These are phyloP conservation scores for Philereme vetulata DNA, from an alignment of 2,888 invertebrate genomes.

Conservation along the genomic window DNA sequence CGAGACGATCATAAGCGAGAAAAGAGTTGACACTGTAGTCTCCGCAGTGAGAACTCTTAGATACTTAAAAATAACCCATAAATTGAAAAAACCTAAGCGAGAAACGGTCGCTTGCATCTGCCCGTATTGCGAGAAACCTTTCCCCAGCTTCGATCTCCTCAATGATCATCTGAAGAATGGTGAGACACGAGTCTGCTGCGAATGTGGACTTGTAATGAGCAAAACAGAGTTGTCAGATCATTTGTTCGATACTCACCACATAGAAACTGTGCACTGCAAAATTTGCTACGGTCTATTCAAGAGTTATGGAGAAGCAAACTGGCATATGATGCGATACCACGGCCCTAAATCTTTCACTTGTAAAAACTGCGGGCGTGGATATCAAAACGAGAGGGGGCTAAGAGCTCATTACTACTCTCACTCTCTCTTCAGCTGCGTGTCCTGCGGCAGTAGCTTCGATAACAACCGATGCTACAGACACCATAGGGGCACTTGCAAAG, in stretches of 20 bases:
- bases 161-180: conserved; percentile 61
- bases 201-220: conserved; percentile 51
- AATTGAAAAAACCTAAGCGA: conserved; percentile 10
- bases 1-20: conserved; percentile 41
- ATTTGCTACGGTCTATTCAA: conserved; percentile 58
- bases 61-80: conserved; percentile 41
- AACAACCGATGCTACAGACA: conserved; percentile 64
- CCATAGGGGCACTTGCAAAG: conserved; percentile 55
- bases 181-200: conserved; percentile 51
- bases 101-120: conserved; percentile 18
- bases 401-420: conserved; percentile 63
- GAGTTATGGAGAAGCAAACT: conserved; percentile 29
- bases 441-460: conserved; percentile 60
- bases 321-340: conserved; percentile 51
- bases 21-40: neutral
- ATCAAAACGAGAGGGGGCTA: conserved; percentile 55
- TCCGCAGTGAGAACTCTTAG: conserved; percentile 5
- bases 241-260: conserved; percentile 47
- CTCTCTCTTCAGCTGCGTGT: conserved; percentile 58
- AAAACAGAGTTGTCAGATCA: conserved; percentile 57
- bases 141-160: conserved; percentile 42
- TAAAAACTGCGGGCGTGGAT: conserved; percentile 57
- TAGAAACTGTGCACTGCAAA: conserved; percentile 45
- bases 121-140: conserved; percentile 24
- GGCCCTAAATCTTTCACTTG: conserved; percentile 46